Conservation (phyloP, 2,888 invertebrate species). For the Phyllotreta striolata region DNA sequence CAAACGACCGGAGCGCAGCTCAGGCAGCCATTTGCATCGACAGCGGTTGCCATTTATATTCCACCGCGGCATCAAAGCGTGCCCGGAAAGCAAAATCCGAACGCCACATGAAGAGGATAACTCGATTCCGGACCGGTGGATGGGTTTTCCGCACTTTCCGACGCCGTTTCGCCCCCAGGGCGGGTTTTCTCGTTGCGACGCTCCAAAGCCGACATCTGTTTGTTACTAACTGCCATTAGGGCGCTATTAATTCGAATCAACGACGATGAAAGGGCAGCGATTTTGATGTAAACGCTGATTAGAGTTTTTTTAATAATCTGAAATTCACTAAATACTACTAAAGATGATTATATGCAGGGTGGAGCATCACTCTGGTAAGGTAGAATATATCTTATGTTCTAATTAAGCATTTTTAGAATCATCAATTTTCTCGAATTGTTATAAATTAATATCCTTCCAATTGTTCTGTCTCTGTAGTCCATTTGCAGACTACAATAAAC, state of each 20-base stretch:
- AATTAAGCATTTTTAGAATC: no score
- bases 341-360: no score
- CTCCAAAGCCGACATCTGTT: slow-evolving; percentile 30
- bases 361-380: no score
- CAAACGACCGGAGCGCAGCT: slow-evolving; percentile 43
- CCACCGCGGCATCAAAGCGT: slow-evolving; percentile 57
- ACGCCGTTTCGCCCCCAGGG: slow-evolving; percentile 52
- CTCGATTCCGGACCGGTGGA: slow-evolving; percentile 56
- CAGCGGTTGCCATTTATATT: slow-evolving; percentile 58
- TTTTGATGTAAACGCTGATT: slow-evolving; percentile 3
- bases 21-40: slow-evolving; percentile 59
- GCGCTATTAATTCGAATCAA: slow-evolving; percentile 14
- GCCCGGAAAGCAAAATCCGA: slow-evolving; percentile 52
- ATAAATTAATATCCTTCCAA: no score
- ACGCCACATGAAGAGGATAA: slow-evolving; percentile 53
- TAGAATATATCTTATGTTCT: no score
- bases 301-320: no score
- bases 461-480: no score
- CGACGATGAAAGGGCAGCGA: slow-evolving; percentile 5
- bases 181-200: slow-evolving; percentile 1
- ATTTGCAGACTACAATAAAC: no score
- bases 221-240: slow-evolving; percentile 29
- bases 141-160: slow-evolving; percentile 52
- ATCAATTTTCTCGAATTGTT: no score
- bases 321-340: no score